A percentile compares a stretch with the other conserved stretches of the same genome.
Conservation (phyloP, 2,888 invertebrate genomes). For the Chouioia cunea region DNA sequence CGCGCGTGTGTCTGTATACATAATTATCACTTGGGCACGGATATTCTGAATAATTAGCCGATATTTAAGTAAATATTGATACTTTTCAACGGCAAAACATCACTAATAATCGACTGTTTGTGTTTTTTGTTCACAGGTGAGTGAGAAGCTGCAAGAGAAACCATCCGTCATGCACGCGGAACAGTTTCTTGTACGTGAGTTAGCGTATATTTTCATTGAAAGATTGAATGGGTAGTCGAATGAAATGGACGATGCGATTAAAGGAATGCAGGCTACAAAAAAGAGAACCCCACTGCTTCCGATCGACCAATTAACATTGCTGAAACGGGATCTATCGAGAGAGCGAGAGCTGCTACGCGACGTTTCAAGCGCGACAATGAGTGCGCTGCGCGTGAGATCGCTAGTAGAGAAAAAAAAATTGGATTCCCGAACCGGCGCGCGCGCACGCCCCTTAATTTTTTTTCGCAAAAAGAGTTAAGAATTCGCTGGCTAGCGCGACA, state of each 20-base stretch:
- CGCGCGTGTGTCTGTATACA: too few species aligned
- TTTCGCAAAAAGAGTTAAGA: slow-evolving; percentile 34
- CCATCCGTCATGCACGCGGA: slow-evolving; percentile 15
- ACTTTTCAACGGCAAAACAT: too few species aligned
- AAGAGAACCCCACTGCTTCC: slow-evolving; percentile 32
- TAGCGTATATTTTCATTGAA: slow-evolving; percentile 7
- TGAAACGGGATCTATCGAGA: slow-evolving; percentile 35
- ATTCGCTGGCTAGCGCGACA: slow-evolving; percentile 18
- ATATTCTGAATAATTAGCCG: too few species aligned
- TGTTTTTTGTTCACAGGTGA: slow-evolving; percentile 46
- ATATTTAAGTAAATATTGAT: too few species aligned
- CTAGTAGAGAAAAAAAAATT: slow-evolving; percentile 24
- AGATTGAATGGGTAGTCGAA: not conserved
- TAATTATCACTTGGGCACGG: too few species aligned
- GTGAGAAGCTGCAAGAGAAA: slow-evolving; percentile 19
- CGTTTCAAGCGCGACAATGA: slow-evolving; percentile 17
- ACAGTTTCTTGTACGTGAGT: slow-evolving; percentile 33
- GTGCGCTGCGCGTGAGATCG: slow-evolving; percentile 37
- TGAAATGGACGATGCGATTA: slow-evolving; percentile 20
- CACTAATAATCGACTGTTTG: not conserved
- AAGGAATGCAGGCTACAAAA: slow-evolving; percentile 20
- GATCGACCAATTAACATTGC: slow-evolving; percentile 46
- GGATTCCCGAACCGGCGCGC: slow-evolving; percentile 41
- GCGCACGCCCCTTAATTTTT: not conserved
- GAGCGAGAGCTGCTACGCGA: too few species aligned